Evolutionary conservation across 2,888 invertebrate genomes (phyloP).

Genomic region (Clostera curtula): DNA sequence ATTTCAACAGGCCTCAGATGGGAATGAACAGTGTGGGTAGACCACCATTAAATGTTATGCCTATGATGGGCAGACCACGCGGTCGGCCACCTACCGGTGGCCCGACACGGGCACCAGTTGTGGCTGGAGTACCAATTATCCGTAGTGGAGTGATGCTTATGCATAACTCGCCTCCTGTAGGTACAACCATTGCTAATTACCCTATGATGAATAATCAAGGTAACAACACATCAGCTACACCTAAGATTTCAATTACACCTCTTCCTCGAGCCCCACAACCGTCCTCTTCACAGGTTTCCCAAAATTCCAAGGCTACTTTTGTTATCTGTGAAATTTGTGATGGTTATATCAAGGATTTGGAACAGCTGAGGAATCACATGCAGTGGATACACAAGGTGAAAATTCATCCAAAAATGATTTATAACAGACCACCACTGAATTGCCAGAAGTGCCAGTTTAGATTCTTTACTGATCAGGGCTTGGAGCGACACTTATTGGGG

Average conservation of each 20-base stretch:
- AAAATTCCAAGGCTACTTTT: conserved; percentile 84
- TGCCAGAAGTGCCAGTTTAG: conserved; percentile 97
- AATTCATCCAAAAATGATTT: conserved; percentile 97
- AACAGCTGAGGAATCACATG: conserved; percentile 96
- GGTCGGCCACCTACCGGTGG: conserved; percentile 61
- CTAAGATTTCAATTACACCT: conserved; percentile 94
- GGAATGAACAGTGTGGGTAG: conserved; percentile 58
- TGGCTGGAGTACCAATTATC: conserved; percentile 64
- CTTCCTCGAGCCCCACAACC: conserved; percentile 81
- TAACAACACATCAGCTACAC: conserved; percentile 77
- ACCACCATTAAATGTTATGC: conserved; percentile 48
- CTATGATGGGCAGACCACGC: conserved; percentile 54
- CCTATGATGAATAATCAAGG: conserved; percentile 53
- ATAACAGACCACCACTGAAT: conserved; percentile 94
- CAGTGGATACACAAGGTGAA: conserved; percentile 98
- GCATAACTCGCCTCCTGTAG: conserved; percentile 69
- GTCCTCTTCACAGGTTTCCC: conserved; percentile 50
- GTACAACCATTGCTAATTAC: conserved; percentile 59
- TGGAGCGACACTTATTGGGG: conserved; percentile 95
- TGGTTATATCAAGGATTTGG: conserved; percentile 96
- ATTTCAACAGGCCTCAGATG: conserved; percentile 65
- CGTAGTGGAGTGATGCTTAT: conserved; percentile 81
- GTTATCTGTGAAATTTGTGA: conserved; percentile 98
- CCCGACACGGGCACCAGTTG: conserved; percentile 43
- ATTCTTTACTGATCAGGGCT: conserved; percentile 97